Evolutionary conservation across 2,888 invertebrate genomes (phyloP), one percentile per base, ranked within the genome.

Genomic region (Escarpia spicata): DNA sequence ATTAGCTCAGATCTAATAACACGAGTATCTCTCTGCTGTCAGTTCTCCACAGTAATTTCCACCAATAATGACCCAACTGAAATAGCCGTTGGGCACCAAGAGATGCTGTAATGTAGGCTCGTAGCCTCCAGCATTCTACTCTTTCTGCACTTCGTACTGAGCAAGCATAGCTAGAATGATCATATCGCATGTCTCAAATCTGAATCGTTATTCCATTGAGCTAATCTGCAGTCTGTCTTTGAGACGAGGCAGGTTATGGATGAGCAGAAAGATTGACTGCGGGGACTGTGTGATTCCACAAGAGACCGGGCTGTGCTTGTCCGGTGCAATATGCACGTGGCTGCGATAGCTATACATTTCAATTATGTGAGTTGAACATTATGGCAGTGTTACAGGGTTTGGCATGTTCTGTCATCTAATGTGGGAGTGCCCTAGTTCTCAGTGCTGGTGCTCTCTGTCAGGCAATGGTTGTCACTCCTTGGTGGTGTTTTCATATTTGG

Each of bases 341-440:
- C 75, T n/a, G 75, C 26, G 75, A 26, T 75, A 75, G 75, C 75
- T 75, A 75, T 75, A 75, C 75, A 75, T 75, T 75, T 75, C 75
- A 75, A 75, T 75, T 75, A 75, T 26, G 19, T 75, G 75, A 75
- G 75, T 26, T 15, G 75, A 75, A 75, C 75, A 75, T 75, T 75
- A 75, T 75, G 75, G 75, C 75, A 26, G 8, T 75, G 75, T 75
- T 75, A n/a, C n/a, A 75, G 19, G 75, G 75, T 75, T 75, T 6
- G 26, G 6, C 19, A 26, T 75, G n/a, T 26, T 75, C 75, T 75
- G 75, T 75, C 75, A 26, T 75, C 75, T 19, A 75, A 2, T 6
- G 26, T 75, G 75, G 75, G 52, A 52, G 52, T 52, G 52, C 12
- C 75, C 75, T 75, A 75, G 75, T 75, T n/a, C 75, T 75, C n/a